Conservation (phyloP, 2,797 vertebrate genomes). For the Syngnathus rostellatus region DNA sequence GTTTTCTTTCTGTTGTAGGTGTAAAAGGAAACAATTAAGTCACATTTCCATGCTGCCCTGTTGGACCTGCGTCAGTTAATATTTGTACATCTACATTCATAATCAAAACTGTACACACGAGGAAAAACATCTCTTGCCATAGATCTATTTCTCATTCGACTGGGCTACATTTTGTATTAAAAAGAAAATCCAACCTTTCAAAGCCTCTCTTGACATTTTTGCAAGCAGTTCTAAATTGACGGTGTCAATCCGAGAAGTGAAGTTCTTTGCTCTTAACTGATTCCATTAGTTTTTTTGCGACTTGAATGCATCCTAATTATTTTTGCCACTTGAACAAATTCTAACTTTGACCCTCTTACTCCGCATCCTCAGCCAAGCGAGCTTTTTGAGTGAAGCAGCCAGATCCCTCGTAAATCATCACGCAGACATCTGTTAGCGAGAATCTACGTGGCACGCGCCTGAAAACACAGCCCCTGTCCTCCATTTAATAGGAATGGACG, state of each 20-base stretch:
- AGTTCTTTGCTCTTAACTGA: neutral
- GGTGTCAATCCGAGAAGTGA: neutral
- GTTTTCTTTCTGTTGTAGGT: neutral
- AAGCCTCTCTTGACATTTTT: neutral
- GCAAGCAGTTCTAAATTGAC: neutral
- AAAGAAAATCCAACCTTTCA: neutral
- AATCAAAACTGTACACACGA: neutral
- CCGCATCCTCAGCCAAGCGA: neutral
- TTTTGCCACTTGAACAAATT: neutral
- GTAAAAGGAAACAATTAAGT: neutral
- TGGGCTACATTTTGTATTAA: neutral
- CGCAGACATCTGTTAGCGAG: constrained; percentile 2
- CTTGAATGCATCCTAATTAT: neutral
- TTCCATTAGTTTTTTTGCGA: neutral
- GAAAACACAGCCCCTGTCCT: constrained; percentile 9
- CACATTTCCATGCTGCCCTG: neutral
- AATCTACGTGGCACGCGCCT: constrained; percentile 12
- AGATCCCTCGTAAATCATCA: neutral
- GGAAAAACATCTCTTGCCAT: neutral
- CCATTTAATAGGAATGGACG: constrained; percentile 37
- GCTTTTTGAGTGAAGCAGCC: neutral
- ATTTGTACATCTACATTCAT: neutral
- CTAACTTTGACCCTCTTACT: neutral
- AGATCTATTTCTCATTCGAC: neutral
- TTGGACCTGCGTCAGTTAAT: neutral